These are phyloP conservation scores for Fundulus diaphanus DNA, from an alignment of 2,797 vertebrate species.

Conservation along the genomic window DNA sequence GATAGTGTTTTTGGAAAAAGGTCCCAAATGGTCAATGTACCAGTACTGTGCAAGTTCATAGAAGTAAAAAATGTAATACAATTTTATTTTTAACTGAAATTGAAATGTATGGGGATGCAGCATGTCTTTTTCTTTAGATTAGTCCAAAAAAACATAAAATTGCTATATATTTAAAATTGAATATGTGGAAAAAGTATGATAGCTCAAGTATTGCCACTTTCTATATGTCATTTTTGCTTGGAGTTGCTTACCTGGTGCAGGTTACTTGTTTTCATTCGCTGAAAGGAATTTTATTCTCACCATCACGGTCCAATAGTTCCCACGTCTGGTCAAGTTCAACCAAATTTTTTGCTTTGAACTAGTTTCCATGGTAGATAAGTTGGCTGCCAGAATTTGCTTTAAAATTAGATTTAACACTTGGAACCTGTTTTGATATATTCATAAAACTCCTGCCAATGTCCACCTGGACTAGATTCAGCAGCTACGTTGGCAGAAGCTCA, in stretches of 20 bases:
- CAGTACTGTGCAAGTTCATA: not conserved
- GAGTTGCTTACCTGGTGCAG: not conserved
- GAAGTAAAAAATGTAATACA: not conserved
- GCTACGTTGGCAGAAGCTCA: not conserved
- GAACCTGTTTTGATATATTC: not conserved
- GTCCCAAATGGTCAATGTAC: not conserved
- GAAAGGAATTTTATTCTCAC: not conserved
- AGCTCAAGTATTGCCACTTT: not conserved
- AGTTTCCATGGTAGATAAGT: not conserved
- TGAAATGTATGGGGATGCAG: not conserved
- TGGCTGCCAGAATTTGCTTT: not conserved
- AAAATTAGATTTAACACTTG: conserved; percentile 8
- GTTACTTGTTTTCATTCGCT: not conserved
- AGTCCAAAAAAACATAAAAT: not conserved
- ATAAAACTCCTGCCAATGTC: conserved; percentile 1
- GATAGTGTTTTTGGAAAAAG: not conserved
- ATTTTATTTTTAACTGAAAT: not conserved
- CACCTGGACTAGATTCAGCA: not conserved
- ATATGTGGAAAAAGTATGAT: not conserved
- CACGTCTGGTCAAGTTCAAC: not conserved
- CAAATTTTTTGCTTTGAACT: not conserved
- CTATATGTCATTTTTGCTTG: not conserved
- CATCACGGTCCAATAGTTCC: not conserved
- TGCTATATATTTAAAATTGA: not conserved
- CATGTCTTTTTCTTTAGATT: not conserved